Percentiles rank a stretch among this genome's conserved stretches.
phyloP scores from a whole-genome alignment of 2,797 vertebrate genomes.

The Bucorvus abyssinicus region DNA sequence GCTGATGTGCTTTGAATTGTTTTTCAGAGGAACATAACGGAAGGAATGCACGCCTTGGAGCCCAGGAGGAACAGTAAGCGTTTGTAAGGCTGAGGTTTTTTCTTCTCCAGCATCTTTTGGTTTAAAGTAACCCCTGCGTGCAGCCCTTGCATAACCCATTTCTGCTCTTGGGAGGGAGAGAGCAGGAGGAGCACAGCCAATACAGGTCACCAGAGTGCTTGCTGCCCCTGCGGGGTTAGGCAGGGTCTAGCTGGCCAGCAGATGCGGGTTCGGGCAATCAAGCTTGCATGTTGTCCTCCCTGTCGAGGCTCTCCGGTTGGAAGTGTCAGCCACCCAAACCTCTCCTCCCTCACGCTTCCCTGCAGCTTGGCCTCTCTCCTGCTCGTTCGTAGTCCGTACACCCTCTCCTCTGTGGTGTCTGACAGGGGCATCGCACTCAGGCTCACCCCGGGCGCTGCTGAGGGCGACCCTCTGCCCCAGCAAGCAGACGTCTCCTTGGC shows the following conservation, averaged over 20 bases:
- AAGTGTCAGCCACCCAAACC: background rate
- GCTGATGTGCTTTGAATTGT: background rate
- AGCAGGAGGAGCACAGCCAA: background rate
- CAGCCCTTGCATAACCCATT: background rate
- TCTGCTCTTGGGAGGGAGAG: background rate
- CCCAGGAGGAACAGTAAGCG: background rate
- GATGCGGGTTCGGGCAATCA: background rate
- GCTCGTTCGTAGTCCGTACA: accelerated
- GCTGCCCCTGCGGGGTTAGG: background rate
- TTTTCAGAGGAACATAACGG: background rate
- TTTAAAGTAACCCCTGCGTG: background rate
- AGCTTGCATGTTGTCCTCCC: background rate
- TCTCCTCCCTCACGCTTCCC: background rate
- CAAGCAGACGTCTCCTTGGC: background rate
- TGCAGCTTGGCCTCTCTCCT: background rate
- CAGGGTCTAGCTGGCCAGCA: background rate
- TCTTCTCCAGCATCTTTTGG: background rate
- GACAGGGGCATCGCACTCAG: background rate
- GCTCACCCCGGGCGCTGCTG: background rate
- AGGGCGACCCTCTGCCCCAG: background rate
- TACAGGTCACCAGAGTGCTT: background rate
- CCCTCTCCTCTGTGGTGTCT: background rate
- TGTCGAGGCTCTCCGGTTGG: background rate
- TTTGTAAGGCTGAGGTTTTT: accelerated
- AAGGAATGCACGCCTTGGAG: background rate